Percentiles rank a stretch among this genome's conserved stretches.
These are phyloP conservation scores for Drosophila prostipennis DNA, from an alignment of 2,888 invertebrate genomes.

Conservation along the genomic window DNA sequence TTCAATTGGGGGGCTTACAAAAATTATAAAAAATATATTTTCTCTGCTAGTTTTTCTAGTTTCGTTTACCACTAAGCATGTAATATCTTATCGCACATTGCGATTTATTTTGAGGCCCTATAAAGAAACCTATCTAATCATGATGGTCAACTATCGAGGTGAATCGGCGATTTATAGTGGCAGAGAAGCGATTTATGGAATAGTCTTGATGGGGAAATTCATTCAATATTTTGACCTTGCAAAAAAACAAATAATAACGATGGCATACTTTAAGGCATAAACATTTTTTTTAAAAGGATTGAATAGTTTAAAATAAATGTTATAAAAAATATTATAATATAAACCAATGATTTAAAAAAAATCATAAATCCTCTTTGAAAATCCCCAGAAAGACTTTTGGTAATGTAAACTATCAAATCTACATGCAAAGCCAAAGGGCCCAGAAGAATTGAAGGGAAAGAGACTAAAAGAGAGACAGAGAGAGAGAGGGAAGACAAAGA, in stretches of 20 bases:
- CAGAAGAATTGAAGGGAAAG: background rate
- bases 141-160: background rate
- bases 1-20: too few species aligned
- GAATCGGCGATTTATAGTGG: background rate
- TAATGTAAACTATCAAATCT: background rate
- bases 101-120: conserved; percentile 14
- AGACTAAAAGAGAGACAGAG: background rate
- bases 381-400: background rate
- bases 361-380: background rate
- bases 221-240: conserved; percentile 10
- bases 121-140: conserved; percentile 3
- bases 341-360: too few species aligned
- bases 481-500: conserved; percentile 3
- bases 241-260: background rate
- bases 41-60: too few species aligned
- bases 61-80: background rate
- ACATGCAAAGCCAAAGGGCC: background rate
- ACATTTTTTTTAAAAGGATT: background rate
- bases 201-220: conserved; percentile 15
- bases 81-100: conserved; percentile 14
- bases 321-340: background rate
- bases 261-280: background rate
- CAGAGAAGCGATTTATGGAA: background rate
- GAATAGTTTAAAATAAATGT: background rate
- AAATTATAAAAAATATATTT: too few species aligned